Evolutionary conservation across 2,113 vertebrate genomes (phyloP), one percentile per base, ranked within the genome.

Genomic region (Condylura cristata): DNA sequence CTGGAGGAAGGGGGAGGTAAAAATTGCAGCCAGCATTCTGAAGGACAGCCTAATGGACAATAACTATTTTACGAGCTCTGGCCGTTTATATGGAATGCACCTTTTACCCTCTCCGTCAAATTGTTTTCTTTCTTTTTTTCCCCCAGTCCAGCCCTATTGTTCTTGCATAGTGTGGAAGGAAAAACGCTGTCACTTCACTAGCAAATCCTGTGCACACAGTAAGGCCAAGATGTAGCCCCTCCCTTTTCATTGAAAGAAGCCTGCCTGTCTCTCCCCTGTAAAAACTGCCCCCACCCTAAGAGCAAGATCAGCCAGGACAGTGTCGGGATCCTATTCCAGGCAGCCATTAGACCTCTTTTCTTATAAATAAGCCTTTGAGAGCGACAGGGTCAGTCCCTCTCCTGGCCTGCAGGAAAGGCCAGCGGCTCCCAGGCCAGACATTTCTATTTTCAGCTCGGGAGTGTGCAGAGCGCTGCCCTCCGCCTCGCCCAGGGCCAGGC

Each of bases 391-490:
- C 94, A 90, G 66, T 46, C 80, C 71, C 68, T 78, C 24, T 79
- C 39, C 39, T 61, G 89, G 51, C 94, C 94, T 51, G 76, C 78
- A 61, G 91, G 80, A 74, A 63, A 97, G 94, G 95, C 95, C 93
- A 80, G 66, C 56, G 87, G 44, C 94, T 82, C 94, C 78, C 78
- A 83, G 92, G 84, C 58, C 93, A 92, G 90, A 37, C 0, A 8
- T 78, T 96, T 96, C 97, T 96, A 96, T 97, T 97, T 97, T 93
- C 72, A 44, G 96, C 63, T 97, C 85, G 94, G 85, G 48, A 93
- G 94, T 93, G 90, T 90, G 94, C 48, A 86, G 86, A 82, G 91
- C 39, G 0, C 71, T 92, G 88, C 96, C 97, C 96, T 72, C 41
- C 14, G 4, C 56, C 41, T 53, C 2, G 0, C 46, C 0, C 39